Conservation (phyloP, 1,140 invertebrate genomes). For the Anastrepha ludens region DNA sequence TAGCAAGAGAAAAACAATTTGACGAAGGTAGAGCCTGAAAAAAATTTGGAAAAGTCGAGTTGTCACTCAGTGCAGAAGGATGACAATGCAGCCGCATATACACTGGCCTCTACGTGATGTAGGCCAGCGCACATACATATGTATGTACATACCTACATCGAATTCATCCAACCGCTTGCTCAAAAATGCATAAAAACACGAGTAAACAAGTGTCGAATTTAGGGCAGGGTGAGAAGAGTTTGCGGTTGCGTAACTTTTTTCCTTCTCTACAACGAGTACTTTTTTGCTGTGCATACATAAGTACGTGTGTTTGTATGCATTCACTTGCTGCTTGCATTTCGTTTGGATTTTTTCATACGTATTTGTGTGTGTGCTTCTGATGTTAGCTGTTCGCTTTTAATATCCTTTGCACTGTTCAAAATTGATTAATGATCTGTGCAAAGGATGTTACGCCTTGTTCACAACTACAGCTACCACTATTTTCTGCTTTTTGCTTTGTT, state of each 20-base stretch:
- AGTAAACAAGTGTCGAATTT: constrained; percentile 32
- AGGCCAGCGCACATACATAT: background rate
- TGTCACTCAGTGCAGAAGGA: background rate
- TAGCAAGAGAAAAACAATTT: background rate
- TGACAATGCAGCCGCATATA: background rate
- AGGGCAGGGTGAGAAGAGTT: background rate
- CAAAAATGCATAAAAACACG: constrained; percentile 43
- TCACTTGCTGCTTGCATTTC: constrained; percentile 20
- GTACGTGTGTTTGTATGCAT: background rate
- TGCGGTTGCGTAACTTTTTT: constrained; percentile 48
- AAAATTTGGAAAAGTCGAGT: constrained; percentile 1
- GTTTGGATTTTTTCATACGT: background rate
- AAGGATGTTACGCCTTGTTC: constrained; percentile 50
- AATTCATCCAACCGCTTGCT: background rate
- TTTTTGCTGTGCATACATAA: background rate
- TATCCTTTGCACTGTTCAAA: constrained; percentile 45
- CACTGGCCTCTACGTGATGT: constrained; percentile 12
- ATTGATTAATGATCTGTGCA: constrained; percentile 53
- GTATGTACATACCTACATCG: background rate
- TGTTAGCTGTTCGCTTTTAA: constrained; percentile 38
- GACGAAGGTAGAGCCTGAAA: background rate
- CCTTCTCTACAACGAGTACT: background rate
- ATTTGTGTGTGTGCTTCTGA: background rate
- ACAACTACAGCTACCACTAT: constrained; percentile 32
- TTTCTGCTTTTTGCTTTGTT: background rate